Evolutionary conservation across 1,140 invertebrate species (phyloP).

Genomic region (Zophobas morio): DNA sequence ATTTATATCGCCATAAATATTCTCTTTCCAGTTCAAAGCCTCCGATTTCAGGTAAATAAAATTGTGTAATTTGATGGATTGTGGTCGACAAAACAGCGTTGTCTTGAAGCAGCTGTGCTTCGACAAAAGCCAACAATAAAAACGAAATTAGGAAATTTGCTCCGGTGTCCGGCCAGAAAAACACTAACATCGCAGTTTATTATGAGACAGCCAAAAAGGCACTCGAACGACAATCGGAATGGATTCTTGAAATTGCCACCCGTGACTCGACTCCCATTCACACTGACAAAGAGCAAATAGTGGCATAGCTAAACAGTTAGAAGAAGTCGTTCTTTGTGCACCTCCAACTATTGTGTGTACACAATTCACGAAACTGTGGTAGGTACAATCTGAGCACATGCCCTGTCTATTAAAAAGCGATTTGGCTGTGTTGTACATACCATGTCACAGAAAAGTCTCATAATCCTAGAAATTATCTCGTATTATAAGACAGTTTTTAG

Average conservation of each 20-base stretch:
- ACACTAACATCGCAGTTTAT: slow-evolving; percentile 48
- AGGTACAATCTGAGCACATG: slow-evolving; percentile 56
- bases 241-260: slow-evolving; percentile 56
- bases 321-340: slow-evolving; percentile 52
- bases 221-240: slow-evolving; percentile 51
- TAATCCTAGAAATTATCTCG: no score
- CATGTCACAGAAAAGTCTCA: no score
- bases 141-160: slow-evolving; percentile 60
- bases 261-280: slow-evolving; percentile 56
- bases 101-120: slow-evolving; percentile 10
- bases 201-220: slow-evolving; percentile 48
- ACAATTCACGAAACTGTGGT: slow-evolving; percentile 54
- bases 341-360: slow-evolving; percentile 43
- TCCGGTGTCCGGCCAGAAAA: slow-evolving; percentile 54
- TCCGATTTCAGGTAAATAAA: not conserved
- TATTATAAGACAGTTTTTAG: no score
- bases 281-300: slow-evolving; percentile 50
- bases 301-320: slow-evolving; percentile 56
- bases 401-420: slow-evolving; percentile 14
- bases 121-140: slow-evolving; percentile 54
- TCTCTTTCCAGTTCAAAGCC: no score
- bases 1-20: no score
- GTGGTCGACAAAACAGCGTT: not conserved
- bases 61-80: slow-evolving; percentile 16
- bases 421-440: not conserved